Percentiles rank a stretch among this genome's conserved stretches.
Evolutionary conservation across 2,888 invertebrate genomes (phyloP).

Genomic region (Phania funesta): DNA sequence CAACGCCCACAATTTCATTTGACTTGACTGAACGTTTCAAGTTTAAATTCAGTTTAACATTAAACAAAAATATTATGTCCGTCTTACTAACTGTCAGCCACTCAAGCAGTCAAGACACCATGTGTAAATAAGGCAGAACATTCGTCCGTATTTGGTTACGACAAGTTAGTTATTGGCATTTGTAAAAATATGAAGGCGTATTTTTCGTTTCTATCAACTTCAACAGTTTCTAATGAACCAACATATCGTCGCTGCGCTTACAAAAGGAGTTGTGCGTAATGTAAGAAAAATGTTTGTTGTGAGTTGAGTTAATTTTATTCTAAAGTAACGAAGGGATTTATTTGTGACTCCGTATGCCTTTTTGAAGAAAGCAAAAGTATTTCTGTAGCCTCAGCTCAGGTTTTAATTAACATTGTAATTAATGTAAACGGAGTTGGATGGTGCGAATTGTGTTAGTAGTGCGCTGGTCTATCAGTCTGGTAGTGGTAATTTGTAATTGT

Average conservation of each 20-base stretch:
- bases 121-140: background rate
- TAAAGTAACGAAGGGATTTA: no score
- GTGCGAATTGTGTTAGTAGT: no score
- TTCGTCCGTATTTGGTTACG: background rate
- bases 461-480: no score
- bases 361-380: no score
- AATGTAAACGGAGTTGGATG: no score
- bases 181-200: slow-evolving; percentile 45
- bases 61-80: background rate
- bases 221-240: background rate
- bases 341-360: no score
- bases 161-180: slow-evolving; percentile 54
- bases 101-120: slow-evolving; percentile 1
- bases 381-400: no score
- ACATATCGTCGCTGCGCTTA: background rate
- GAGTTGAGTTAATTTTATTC: no score
- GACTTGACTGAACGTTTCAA: background rate
- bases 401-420: no score
- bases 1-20: slow-evolving; percentile 35
- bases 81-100: background rate
- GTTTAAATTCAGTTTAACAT: slow-evolving; percentile 19
- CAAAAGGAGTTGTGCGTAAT: background rate
- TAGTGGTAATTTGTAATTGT: no score
- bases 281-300: no score
- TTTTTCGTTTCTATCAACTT: background rate